Conservation (phyloP, 2,888 invertebrate species). For the Cordilura impudica region DNA sequence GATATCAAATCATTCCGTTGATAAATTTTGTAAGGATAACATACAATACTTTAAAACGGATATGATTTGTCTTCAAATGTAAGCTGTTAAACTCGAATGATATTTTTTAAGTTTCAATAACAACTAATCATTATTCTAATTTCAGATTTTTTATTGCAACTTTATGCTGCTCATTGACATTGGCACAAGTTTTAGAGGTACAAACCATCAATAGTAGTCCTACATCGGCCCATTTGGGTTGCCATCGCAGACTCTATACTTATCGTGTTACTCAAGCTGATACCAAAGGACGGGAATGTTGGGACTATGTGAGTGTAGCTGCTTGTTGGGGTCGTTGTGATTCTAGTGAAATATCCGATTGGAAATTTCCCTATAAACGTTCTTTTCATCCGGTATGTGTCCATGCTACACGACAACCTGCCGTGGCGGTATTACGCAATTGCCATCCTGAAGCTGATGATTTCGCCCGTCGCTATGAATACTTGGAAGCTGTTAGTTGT, state of each 20-base stretch:
- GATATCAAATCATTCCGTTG: conserved; percentile 53
- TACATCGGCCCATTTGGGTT: conserved; percentile 80
- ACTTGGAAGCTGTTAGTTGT: conserved; percentile 88
- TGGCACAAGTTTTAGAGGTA: conserved; percentile 70
- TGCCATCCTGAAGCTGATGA: conserved; percentile 85
- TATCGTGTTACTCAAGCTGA: conserved; percentile 81
- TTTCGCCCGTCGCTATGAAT: conserved; percentile 86
- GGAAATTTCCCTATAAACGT: conserved; percentile 92
- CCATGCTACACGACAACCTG: conserved; percentile 84
- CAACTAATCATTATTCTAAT: not conserved
- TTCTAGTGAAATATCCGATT: conserved; percentile 92
- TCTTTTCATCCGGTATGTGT: conserved; percentile 91
- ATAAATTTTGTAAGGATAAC: conserved; percentile 38
- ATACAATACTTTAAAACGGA: conserved; percentile 26
- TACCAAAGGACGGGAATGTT: conserved; percentile 82
- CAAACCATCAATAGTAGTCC: conserved; percentile 73
- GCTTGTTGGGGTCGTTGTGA: conserved; percentile 91
- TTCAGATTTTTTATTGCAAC: conserved; percentile 44
- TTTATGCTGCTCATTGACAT: conserved; percentile 42
- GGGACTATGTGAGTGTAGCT: conserved; percentile 86
- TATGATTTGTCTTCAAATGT: conserved; percentile 57
- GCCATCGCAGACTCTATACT: conserved; percentile 83
- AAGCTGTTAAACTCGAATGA: conserved; percentile 12
- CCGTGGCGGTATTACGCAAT: conserved; percentile 83
- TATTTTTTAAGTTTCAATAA: not conserved